A percentile compares a stretch with the other conserved stretches of the same genome.
Conservation (phyloP, 23 tunicate species). For the Phallusia fumigata region DNA sequence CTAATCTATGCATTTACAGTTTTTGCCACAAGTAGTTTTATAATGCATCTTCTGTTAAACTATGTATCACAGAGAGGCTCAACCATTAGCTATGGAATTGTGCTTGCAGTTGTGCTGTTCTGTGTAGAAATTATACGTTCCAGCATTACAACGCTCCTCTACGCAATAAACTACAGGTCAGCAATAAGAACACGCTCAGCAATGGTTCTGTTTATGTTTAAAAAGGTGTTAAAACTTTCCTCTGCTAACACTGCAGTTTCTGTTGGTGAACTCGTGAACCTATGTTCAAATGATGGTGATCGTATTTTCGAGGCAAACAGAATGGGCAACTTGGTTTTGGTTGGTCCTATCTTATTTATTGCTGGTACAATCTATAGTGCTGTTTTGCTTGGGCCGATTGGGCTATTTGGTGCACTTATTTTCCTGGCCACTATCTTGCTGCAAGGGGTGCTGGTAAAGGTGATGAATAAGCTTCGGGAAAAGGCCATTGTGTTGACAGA, state of each 20-base stretch:
- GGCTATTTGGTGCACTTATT: conserved; percentile 61
- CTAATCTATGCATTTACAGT: conserved; percentile 26
- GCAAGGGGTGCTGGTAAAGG: conserved; percentile 33
- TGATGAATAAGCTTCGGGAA: conserved; percentile 41
- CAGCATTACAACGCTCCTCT: conserved; percentile 25
- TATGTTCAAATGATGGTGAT: conserved; percentile 93
- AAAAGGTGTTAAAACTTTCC: conserved; percentile 55
- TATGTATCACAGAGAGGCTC: conserved; percentile 34
- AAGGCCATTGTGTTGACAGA: conserved; percentile 49
- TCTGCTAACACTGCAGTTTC: conserved; percentile 16
- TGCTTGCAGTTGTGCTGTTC: conserved; percentile 26
- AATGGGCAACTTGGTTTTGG: conserved; percentile 28
- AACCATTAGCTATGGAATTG: conserved; percentile 24
- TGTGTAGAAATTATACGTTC: conserved; percentile 43
- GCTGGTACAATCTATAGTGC: conserved; percentile 48
- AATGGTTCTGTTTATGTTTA: conserved; percentile 43
- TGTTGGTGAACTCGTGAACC: conserved; percentile 75
- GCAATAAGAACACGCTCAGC: conserved; percentile 63
- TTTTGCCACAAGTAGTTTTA: conserved; percentile 54
- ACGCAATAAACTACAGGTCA: conserved; percentile 56
- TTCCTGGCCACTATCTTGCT: conserved; percentile 36
- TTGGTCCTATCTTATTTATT: conserved; percentile 61
- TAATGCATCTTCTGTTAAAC: conserved; percentile 32
- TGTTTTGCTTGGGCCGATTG: conserved; percentile 61
- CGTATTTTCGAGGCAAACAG: conserved; percentile 35